Percentiles rank a stretch among this genome's conserved stretches.
Evolutionary conservation across 2,113 vertebrate genomes (phyloP).

Genomic region (Etia nguti): DNA sequence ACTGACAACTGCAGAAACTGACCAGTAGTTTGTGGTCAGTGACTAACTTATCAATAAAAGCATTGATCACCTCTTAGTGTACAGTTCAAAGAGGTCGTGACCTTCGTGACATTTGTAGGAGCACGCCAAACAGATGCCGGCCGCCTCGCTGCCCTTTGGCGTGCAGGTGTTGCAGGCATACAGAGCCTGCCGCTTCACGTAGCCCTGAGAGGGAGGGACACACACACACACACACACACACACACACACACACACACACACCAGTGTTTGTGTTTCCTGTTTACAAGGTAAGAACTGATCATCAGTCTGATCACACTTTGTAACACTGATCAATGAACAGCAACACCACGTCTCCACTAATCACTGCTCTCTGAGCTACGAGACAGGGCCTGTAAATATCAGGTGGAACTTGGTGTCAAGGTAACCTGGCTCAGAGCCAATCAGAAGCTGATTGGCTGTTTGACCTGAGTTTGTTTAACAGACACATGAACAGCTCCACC

Average conservation of each 20-base stretch:
- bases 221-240: no score
- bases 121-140: constrained; percentile 93
- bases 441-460: background rate
- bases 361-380: background rate
- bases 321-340: background rate
- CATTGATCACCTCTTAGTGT: constrained; percentile 86
- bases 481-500: background rate
- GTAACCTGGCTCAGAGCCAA: background rate
- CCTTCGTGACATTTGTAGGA: constrained; percentile 95
- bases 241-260: background rate
- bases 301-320: background rate
- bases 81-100: constrained; percentile 91
- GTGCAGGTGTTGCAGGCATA: constrained; percentile 92
- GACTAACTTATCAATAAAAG: background rate
- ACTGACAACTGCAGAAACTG: background rate
- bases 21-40: background rate
- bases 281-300: background rate
- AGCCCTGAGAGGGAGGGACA: constrained; percentile 71
- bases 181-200: constrained; percentile 89
- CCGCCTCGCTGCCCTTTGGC: constrained; percentile 82
- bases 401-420: background rate
- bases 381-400: background rate
- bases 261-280: background rate
- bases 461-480: background rate
- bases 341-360: background rate